These are phyloP conservation scores for Poecilus cupreus DNA, from an alignment of 2,888 invertebrate species.

Conservation along the genomic window DNA sequence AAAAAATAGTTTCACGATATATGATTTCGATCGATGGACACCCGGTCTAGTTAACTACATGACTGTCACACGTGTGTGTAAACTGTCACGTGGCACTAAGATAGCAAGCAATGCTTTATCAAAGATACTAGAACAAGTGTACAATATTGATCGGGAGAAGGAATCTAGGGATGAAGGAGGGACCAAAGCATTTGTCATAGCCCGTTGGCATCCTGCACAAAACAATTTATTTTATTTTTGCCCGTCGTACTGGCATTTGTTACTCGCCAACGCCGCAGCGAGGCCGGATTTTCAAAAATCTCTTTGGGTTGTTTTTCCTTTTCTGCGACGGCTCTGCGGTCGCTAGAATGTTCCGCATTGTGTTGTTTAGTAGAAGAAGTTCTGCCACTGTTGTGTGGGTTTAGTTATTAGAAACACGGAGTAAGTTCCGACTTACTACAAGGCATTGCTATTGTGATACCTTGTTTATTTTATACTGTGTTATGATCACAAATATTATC, in stretches of 20 bases:
- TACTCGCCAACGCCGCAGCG: conserved; percentile 36
- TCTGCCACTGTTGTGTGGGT: no score
- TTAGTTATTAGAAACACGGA: no score
- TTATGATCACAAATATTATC: no score
- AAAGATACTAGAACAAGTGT: conserved; percentile 14
- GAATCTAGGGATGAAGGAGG: background rate
- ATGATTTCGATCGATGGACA: no score
- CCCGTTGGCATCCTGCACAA: conserved; percentile 40
- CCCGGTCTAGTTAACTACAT: no score
- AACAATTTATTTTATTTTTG: conserved; percentile 53
- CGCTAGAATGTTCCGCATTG: conserved; percentile 32
- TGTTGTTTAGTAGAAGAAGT: no score
- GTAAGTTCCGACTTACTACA: no score
- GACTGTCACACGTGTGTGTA: no score
- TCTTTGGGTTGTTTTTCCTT: conserved; percentile 37
- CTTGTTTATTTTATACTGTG: no score
- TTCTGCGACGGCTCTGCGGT: background rate
- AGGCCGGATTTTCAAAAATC: conserved; percentile 48
- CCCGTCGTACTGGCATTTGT: conserved; percentile 42
- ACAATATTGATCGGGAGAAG: conserved; percentile 14
- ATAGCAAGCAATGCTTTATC: background rate
- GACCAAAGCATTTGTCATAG: conserved; percentile 42
- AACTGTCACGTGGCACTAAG: no score
- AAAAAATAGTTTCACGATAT: no score
- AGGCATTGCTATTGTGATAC: no score